Conservation (phyloP, 1,140 invertebrate genomes). For the Danaus plexippus region DNA sequence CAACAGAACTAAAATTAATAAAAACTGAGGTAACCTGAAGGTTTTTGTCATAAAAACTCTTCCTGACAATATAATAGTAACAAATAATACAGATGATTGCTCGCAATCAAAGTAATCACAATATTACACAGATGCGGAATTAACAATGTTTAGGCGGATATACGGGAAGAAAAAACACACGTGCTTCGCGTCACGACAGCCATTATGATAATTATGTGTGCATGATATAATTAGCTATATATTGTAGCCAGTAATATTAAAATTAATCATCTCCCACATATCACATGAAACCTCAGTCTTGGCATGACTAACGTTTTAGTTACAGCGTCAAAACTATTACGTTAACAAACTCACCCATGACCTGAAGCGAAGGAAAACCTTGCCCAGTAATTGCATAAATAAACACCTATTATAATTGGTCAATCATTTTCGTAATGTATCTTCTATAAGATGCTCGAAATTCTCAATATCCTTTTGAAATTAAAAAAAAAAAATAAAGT, state of each 20-base stretch:
- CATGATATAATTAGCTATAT: constrained; percentile 6
- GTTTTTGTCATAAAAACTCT: constrained; percentile 44
- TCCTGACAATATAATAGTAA: constrained; percentile 37
- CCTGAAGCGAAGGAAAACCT: constrained; percentile 24
- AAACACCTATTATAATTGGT: constrained; percentile 20
- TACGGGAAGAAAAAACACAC: constrained; percentile 24
- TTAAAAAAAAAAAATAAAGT: too few species aligned
- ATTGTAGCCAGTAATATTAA: not conserved
- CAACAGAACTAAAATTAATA: constrained; percentile 3
- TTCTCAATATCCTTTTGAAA: too few species aligned
- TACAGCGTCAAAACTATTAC: constrained; percentile 22
- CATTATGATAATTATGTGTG: constrained; percentile 17
- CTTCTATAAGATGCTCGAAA: too few species aligned
- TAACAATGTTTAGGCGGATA: constrained; percentile 6
- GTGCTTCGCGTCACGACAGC: constrained; percentile 9
- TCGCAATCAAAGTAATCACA: constrained; percentile 22
- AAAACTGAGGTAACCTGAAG: constrained; percentile 20
- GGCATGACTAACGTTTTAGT: constrained; percentile 29
- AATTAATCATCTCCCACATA: constrained; percentile 20
- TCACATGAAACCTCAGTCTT: constrained; percentile 22
- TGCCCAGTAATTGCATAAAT: constrained; percentile 24
- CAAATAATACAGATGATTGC: constrained; percentile 39
- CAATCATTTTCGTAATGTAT: too few species aligned
- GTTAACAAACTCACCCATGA: constrained; percentile 31
- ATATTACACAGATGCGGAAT: too few species aligned